Conservation (phyloP, 64 coral and sea anemone genomes). For the Montipora foliosa region DNA sequence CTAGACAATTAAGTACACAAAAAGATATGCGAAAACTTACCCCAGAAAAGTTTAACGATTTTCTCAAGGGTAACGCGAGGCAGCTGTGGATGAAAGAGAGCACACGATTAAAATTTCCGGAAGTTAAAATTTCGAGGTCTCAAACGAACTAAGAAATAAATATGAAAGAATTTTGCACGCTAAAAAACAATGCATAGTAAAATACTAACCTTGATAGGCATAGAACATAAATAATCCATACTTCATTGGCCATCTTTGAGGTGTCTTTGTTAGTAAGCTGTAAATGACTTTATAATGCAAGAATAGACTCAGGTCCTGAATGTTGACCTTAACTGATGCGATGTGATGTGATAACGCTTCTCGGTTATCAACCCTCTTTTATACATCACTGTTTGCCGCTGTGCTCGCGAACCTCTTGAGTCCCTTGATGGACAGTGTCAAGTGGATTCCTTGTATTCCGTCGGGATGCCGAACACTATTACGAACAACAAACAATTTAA, state of each 20-base stretch:
- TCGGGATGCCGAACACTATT: neutral
- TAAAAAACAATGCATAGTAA: neutral
- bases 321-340: conserved; percentile 11
- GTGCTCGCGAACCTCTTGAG: neutral
- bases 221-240: conserved; percentile 19
- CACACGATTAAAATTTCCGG: conserved; percentile 3
- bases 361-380: conserved; percentile 2
- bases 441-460: conserved; percentile 22
- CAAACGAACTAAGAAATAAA: neutral
- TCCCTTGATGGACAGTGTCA: neutral
- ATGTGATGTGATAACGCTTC: conserved; percentile 26
- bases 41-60: neutral
- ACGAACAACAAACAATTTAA: neutral
- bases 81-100: conserved; percentile 29
- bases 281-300: neutral
- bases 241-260: conserved; percentile 12
- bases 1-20: neutral
- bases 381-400: neutral
- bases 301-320: neutral
- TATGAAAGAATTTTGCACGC: neutral
- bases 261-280: neutral
- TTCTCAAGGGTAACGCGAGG: neutral
- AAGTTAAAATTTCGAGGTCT: conserved; percentile 4
- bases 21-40: conserved; percentile 1
- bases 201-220: conserved; percentile 25